Conservation (phyloP, 2,113 vertebrate species). For the Rhipidura dahli region DNA sequence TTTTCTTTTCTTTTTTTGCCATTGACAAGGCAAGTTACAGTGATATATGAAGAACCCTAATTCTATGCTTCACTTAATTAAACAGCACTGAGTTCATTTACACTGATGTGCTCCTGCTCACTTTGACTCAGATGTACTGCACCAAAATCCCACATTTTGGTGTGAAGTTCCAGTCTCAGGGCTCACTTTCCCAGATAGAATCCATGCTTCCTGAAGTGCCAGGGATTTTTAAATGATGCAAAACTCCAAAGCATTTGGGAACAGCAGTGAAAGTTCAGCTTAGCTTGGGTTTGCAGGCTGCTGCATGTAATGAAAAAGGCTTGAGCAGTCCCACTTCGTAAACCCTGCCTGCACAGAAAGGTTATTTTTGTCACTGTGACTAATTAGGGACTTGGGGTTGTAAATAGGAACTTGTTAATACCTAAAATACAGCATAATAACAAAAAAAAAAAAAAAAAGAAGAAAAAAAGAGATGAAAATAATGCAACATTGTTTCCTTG, state of each 20-base stretch:
- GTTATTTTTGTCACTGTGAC: not conserved
- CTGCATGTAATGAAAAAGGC: not conserved
- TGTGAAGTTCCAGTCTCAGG: not conserved
- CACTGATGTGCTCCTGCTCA: not conserved
- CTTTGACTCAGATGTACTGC: not conserved
- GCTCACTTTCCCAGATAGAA: not conserved
- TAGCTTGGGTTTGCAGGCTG: not conserved
- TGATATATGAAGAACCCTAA: not conserved
- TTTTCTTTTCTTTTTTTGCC: no score
- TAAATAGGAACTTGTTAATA: not conserved
- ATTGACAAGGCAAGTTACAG: not conserved
- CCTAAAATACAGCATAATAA: not conserved
- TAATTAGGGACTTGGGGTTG: not conserved
- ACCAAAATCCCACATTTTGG: not conserved
- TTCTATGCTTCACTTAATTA: not conserved
- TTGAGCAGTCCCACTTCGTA: not conserved
- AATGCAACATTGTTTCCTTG: not conserved
- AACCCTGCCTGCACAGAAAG: not conserved
- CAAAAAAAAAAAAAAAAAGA: not conserved
- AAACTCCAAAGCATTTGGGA: not conserved
- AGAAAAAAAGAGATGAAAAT: not conserved
- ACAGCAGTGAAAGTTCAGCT: not conserved
- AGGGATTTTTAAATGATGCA: not conserved
- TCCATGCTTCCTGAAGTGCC: not conserved
- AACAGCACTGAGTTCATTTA: not conserved